A percentile compares a stretch with the other conserved stretches of the same genome.
phyloP scores from a whole-genome alignment of 1,140 invertebrate genomes.

The Chironomus tepperi region DNA sequence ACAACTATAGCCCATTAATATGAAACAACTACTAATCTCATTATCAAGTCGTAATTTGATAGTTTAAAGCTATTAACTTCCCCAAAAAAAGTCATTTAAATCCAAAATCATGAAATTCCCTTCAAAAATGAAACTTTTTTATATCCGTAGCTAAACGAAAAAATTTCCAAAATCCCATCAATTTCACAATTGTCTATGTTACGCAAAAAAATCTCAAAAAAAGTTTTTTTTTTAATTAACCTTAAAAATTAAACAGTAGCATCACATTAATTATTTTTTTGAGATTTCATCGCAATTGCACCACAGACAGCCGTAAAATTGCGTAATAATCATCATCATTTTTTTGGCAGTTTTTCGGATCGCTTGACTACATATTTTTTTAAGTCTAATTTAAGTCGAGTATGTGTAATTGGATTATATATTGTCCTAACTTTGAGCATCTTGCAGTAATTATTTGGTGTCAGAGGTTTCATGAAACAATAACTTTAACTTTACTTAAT shows the following conservation, averaged over 20 bases:
- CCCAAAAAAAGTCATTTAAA: too few relatives aligned
- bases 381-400: not conserved
- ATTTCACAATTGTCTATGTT: too few relatives aligned
- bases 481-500: not conserved
- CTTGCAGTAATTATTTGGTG: not conserved
- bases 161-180: not conserved
- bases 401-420: not conserved
- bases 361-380: not conserved
- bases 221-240: not conserved
- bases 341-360: not conserved
- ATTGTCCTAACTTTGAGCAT: not conserved
- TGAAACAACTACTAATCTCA: too few relatives aligned
- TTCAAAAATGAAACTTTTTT: too few relatives aligned
- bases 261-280: not conserved
- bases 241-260: slow-evolving; percentile 7
- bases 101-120: too few relatives aligned
- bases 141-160: not conserved
- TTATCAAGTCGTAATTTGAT: too few relatives aligned
- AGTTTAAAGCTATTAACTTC: too few relatives aligned
- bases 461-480: not conserved
- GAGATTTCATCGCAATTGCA: not conserved
- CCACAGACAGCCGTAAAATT: not conserved
- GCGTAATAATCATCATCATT: not conserved
- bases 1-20: too few relatives aligned
- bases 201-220: too few relatives aligned